Evolutionary conservation across 2,797 vertebrate genomes (phyloP).

Genomic region (Distichodus sexfasciatus): DNA sequence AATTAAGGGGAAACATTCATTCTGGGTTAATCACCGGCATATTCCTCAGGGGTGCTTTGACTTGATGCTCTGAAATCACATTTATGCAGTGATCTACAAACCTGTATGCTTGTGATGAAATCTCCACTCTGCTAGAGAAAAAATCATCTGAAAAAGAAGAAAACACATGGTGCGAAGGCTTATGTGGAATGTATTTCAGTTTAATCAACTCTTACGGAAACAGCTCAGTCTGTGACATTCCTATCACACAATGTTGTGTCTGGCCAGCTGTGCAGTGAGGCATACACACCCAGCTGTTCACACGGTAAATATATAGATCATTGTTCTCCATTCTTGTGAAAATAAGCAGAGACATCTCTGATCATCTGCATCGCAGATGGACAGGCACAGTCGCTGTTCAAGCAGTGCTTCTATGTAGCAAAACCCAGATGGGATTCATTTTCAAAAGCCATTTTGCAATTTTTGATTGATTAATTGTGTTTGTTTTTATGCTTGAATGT

Average conservation of each 20-base stretch:
- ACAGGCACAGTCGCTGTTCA: background rate
- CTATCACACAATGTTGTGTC: slow-evolving; percentile 3
- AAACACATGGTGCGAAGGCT: background rate
- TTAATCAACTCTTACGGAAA: slow-evolving; percentile 7
- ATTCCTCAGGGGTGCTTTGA: background rate
- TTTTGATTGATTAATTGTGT: background rate
- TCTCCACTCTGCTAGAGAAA: background rate
- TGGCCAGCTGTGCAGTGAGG: background rate
- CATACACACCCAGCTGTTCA: background rate
- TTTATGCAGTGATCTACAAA: background rate
- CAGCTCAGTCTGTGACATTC: background rate
- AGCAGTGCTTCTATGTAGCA: background rate
- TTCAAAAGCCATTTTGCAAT: background rate
- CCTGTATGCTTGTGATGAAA: background rate
- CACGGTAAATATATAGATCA: background rate
- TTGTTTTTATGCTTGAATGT: background rate
- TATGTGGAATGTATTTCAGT: background rate
- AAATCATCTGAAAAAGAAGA: background rate
- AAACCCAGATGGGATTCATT: background rate
- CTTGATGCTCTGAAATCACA: background rate
- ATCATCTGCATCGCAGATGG: background rate
- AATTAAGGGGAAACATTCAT: background rate
- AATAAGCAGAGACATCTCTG: background rate
- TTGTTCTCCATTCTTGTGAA: background rate
- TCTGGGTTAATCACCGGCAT: background rate